phyloP scores from a whole-genome alignment of 2,888 invertebrate genomes.

The Hirtodrosophila alboralis region DNA sequence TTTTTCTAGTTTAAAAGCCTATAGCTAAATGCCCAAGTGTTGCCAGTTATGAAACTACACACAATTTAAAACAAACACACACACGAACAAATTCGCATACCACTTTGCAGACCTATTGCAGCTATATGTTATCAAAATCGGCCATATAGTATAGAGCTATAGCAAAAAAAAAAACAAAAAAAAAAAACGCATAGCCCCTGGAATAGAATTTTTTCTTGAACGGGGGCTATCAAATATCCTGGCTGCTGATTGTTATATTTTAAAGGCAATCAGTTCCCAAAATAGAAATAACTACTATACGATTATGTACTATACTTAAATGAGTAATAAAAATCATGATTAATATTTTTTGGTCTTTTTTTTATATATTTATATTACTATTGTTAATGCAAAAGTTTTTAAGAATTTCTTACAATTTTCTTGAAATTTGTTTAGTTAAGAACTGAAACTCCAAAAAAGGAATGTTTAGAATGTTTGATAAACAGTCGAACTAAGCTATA shows the following conservation, averaged over 20 bases:
- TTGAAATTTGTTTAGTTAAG: background rate
- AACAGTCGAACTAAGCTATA: background rate
- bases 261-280: constrained; percentile 40
- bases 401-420: background rate
- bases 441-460: constrained; percentile 16
- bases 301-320: constrained; percentile 52
- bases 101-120: constrained; percentile 28
- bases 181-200: constrained; percentile 27
- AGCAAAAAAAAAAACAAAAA: too few relatives aligned
- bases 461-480: too few relatives aligned
- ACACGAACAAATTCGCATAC: constrained; percentile 4
- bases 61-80: constrained; percentile 10
- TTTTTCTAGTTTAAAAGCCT: constrained; percentile 82
- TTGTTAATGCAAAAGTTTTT: background rate
- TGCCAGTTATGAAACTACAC: constrained; percentile 17
- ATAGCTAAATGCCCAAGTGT: constrained; percentile 79
- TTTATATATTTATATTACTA: background rate
- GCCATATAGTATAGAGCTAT: constrained; percentile 67
- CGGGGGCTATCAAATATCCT: constrained; percentile 42
- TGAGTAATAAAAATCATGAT: constrained; percentile 55
- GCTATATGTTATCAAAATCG: constrained; percentile 63
- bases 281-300: constrained; percentile 60
- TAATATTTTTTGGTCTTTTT: constrained; percentile 20
- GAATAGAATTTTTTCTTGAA: constrained; percentile 19
- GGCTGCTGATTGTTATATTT: constrained; percentile 36